These are phyloP conservation scores for Xanthia icteritia DNA, from an alignment of 2,888 invertebrate species.

Conservation along the genomic window DNA sequence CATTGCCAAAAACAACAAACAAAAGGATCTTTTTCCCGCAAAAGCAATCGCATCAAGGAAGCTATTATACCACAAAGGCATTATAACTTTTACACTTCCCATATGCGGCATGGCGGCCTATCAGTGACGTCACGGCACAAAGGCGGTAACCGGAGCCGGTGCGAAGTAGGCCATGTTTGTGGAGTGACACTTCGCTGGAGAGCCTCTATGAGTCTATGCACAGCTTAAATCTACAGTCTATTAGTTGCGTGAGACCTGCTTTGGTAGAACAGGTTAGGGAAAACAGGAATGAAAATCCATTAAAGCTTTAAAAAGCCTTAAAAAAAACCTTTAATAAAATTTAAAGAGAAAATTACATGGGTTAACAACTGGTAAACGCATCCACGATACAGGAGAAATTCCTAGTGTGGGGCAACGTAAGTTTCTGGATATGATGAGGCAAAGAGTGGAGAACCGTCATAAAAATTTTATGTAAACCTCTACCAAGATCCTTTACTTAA, in stretches of 20 bases:
- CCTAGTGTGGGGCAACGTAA: no score
- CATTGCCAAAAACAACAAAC: background rate
- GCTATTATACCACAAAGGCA: constrained; percentile 1
- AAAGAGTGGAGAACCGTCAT: background rate
- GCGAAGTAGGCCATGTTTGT: constrained; percentile 64
- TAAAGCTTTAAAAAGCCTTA: background rate
- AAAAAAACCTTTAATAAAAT: background rate
- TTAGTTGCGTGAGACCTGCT: background rate
- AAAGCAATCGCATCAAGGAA: background rate
- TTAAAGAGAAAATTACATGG: background rate
- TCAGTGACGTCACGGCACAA: constrained; percentile 48
- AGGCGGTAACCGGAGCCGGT: constrained; percentile 54
- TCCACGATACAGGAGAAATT: no score
- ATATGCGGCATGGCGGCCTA: background rate
- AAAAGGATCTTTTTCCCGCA: no score
- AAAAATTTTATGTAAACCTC: background rate
- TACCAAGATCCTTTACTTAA: no score
- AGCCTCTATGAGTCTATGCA: constrained; percentile 37
- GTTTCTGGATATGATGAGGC: background rate
- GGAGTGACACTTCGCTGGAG: constrained; percentile 45
- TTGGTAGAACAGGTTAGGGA: background rate
- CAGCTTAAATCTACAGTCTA: constrained; percentile 21
- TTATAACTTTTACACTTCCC: background rate
- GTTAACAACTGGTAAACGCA: no score
- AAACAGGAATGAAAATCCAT: background rate